Evolutionary conservation across 92 coral and sea anemone genomes (phyloP).

Genomic region (Heteractis magnifica): DNA sequence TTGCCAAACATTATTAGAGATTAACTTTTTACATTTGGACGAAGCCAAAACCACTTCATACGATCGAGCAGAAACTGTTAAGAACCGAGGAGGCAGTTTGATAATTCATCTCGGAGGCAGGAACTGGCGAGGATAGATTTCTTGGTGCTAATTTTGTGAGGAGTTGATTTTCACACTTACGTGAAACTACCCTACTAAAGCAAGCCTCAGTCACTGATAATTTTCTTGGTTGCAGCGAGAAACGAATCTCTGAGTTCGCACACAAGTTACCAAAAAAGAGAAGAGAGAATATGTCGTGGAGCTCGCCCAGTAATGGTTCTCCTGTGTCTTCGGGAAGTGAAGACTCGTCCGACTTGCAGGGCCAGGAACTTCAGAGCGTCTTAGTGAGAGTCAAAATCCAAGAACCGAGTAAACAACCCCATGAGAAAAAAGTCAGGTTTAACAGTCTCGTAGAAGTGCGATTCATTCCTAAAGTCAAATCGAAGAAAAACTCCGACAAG

Average conservation of each 20-base stretch:
- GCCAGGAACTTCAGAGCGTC: slow-evolving; percentile 43
- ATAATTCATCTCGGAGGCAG: not conserved
- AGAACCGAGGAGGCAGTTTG: not conserved
- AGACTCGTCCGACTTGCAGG: slow-evolving; percentile 34
- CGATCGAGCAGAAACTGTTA: not conserved
- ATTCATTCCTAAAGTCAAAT: slow-evolving; percentile 53
- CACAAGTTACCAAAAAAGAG: not conserved
- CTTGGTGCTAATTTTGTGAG: not conserved
- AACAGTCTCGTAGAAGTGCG: slow-evolving; percentile 66
- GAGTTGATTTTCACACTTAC: not conserved
- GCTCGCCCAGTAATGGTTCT: not conserved
- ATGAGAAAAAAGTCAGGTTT: slow-evolving; percentile 58
- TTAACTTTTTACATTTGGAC: not conserved
- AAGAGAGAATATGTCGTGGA: slow-evolving; percentile 2
- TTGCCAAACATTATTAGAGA: too few species aligned
- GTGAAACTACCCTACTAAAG: not conserved
- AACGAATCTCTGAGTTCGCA: not conserved
- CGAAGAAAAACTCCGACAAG: slow-evolving; percentile 14
- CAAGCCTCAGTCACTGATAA: not conserved
- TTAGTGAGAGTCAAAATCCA: slow-evolving; percentile 55
- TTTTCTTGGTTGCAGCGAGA: not conserved
- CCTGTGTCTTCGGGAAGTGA: slow-evolving; percentile 25
- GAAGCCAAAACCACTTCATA: not conserved
- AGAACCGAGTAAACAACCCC: slow-evolving; percentile 32
- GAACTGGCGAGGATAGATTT: not conserved